These are phyloP conservation scores for Crypturellus tataupa DNA, from an alignment of 2,797 vertebrate genomes.

Conservation along the genomic window DNA sequence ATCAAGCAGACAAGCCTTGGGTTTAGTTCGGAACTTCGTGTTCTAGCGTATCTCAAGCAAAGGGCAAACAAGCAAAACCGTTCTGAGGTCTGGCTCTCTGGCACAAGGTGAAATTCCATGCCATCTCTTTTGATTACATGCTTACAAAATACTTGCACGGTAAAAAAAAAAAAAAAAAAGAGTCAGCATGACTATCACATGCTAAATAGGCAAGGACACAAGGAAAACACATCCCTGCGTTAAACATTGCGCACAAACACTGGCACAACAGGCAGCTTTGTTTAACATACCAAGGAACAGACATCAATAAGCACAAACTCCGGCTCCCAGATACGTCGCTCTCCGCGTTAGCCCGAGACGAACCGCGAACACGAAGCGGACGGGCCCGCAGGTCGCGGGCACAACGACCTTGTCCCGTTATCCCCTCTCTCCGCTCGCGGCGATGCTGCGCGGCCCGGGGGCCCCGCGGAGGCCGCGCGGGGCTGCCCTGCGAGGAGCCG, in stretches of 20 bases:
- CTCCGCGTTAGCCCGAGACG: fast-evolving
- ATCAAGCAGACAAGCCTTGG: fast-evolving
- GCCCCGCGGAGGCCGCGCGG: not conserved
- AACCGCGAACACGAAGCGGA: fast-evolving
- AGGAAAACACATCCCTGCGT: fast-evolving
- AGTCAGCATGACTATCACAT: not conserved
- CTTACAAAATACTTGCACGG: not conserved
- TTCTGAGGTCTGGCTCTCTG: fast-evolving
- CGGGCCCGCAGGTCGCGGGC: fast-evolving
- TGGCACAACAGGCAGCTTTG: fast-evolving
- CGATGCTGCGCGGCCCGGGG: not conserved
- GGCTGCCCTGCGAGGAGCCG: no score
- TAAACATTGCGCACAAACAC: not conserved
- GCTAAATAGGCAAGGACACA: not conserved
- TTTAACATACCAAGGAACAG: fast-evolving
- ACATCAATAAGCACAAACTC: fast-evolving
- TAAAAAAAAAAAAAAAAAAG: not conserved
- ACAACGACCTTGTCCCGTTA: fast-evolving
- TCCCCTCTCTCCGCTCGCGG: not conserved
- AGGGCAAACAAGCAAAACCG: no score
- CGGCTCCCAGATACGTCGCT: not conserved
- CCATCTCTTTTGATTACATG: not conserved
- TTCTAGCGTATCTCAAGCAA: fast-evolving
- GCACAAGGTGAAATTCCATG: not conserved
- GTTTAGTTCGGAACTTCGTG: not conserved